These are phyloP conservation scores for Rhagonycha lutea DNA, from an alignment of 2,888 invertebrate genomes.

Conservation along the genomic window DNA sequence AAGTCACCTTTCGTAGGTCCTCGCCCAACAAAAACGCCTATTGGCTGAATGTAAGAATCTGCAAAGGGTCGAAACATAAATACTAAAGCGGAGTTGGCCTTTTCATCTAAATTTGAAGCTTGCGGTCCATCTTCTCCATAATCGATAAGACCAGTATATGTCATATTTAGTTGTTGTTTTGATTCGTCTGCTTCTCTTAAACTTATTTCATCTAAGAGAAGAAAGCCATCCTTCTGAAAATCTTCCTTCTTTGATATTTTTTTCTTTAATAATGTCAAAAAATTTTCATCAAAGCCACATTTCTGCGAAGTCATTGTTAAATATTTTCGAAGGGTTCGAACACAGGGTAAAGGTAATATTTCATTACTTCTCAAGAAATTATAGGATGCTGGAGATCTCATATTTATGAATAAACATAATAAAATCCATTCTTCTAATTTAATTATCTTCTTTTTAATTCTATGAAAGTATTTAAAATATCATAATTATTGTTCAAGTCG, in stretches of 20 bases:
- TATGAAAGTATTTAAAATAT: too few relatives aligned
- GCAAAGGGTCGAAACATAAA: constrained; percentile 19
- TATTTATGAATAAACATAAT: too few relatives aligned
- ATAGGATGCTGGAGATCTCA: too few relatives aligned
- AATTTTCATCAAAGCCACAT: too few relatives aligned
- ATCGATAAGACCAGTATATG: constrained; percentile 1
- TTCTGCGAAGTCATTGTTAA: too few relatives aligned
- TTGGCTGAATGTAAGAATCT: constrained; percentile 7
- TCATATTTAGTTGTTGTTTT: constrained; percentile 7
- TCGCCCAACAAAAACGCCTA: constrained; percentile 18
- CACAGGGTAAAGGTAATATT: too few relatives aligned
- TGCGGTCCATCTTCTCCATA: constrained; percentile 8
- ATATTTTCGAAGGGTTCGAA: too few relatives aligned
- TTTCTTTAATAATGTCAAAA: not conserved
- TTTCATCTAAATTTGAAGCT: not conserved
- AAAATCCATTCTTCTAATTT: too few relatives aligned
- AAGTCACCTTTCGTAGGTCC: not conserved
- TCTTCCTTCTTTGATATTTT: constrained; percentile 6
- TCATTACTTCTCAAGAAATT: too few relatives aligned
- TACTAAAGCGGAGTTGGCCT: constrained; percentile 15
- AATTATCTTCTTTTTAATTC: too few relatives aligned
- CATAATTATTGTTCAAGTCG: too few relatives aligned
- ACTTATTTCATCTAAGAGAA: constrained; percentile 15
- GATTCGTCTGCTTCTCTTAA: not conserved
- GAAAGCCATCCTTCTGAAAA: constrained; percentile 4